phyloP scores from a whole-genome alignment of 2,113 vertebrate species.

The Opisthocomus hoazin region DNA sequence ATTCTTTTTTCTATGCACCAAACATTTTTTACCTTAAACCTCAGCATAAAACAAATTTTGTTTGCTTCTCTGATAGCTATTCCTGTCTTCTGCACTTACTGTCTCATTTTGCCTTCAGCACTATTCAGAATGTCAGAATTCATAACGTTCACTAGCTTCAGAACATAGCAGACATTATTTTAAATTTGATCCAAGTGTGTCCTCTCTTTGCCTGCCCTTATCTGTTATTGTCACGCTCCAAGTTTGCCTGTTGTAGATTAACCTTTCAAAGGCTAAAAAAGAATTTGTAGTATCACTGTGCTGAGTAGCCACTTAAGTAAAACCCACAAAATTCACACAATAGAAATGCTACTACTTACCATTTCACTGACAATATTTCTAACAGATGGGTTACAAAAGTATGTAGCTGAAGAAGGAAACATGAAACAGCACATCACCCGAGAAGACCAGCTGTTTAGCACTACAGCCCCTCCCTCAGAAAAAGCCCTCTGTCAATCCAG shows the following conservation, averaged over 20 bases:
- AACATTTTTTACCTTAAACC: neutral
- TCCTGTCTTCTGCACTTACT: neutral
- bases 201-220: neutral
- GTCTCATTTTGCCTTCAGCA: neutral
- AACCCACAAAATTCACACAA: neutral
- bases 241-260: neutral
- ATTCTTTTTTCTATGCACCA: neutral
- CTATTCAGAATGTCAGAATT: slow-evolving; percentile 34
- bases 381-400: neutral
- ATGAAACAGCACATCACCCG: neutral
- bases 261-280: neutral
- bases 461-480: neutral
- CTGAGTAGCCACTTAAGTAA: neutral
- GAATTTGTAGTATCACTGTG: neutral
- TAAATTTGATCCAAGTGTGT: neutral
- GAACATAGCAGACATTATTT: neutral
- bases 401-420: neutral
- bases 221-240: neutral
- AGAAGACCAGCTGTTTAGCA: neutral
- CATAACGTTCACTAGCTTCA: neutral
- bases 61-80: neutral
- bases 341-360: neutral
- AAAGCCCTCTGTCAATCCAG: slow-evolving; percentile 6
- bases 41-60: neutral
- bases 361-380: neutral